A percentile compares a stretch with the other conserved stretches of the same genome.
Evolutionary conservation across 1,140 invertebrate genomes (phyloP).

Genomic region (Cherax destructor): DNA sequence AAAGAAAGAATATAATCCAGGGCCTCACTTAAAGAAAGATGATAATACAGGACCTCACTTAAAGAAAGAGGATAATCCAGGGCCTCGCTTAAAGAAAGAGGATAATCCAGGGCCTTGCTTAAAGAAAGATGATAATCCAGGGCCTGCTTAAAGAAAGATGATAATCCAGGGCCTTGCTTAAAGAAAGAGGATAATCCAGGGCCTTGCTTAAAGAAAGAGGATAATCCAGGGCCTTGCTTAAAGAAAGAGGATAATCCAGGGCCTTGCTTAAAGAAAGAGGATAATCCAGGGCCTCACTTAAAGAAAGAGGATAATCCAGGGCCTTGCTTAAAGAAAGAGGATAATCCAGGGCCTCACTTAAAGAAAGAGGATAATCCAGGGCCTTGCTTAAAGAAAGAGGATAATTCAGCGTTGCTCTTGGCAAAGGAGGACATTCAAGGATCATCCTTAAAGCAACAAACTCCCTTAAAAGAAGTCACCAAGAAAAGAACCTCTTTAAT

Average conservation of each 20-base stretch:
- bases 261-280: neutral
- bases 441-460: no score
- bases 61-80: conserved; percentile 15
- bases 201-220: neutral
- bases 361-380: neutral
- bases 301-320: neutral
- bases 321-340: neutral
- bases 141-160: neutral
- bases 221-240: neutral
- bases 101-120: conserved; percentile 14
- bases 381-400: neutral
- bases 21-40: neutral
- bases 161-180: neutral
- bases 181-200: neutral
- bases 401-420: neutral
- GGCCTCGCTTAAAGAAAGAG: neutral
- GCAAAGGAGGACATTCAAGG: no score
- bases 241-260: neutral
- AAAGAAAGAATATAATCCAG: neutral
- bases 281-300: neutral
- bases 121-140: conserved; percentile 10
- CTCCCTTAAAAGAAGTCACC: no score
- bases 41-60: conserved; percentile 3
- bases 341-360: neutral
- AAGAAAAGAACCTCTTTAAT: neutral